Percentiles rank a stretch among this genome's conserved stretches.
Conservation (phyloP, 2,888 invertebrate genomes). For the Tetragnatha montana region DNA sequence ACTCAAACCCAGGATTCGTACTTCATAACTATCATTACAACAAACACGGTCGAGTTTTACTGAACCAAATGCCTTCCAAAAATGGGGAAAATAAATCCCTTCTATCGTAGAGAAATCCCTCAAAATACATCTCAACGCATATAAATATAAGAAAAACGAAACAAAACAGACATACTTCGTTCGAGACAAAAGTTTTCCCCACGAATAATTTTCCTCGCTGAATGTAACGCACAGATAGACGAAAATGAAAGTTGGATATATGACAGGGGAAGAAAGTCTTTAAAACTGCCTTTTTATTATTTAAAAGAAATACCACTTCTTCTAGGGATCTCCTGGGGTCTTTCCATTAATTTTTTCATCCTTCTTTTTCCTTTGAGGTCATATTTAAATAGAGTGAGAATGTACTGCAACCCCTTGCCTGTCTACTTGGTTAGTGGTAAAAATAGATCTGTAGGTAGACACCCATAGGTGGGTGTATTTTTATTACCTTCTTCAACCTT, state of each 20-base stretch:
- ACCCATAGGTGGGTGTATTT: too few species aligned
- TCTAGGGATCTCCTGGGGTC: not conserved
- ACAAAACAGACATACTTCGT: not conserved
- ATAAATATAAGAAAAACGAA: not conserved
- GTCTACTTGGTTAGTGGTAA: too few species aligned
- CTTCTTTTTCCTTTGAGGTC: not conserved
- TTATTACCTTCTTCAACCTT: too few species aligned
- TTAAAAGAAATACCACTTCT: conserved; percentile 33
- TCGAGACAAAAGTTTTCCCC: not conserved
- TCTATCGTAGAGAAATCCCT: not conserved
- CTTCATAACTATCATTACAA: too few species aligned
- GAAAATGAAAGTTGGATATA: not conserved
- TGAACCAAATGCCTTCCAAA: too few species aligned
- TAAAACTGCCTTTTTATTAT: conserved; percentile 42
- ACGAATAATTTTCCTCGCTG: not conserved
- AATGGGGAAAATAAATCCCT: not conserved
- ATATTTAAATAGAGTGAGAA: too few species aligned
- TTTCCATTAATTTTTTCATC: not conserved
- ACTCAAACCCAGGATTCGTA: too few species aligned
- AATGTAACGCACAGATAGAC: not conserved
- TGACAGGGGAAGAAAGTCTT: conserved; percentile 35
- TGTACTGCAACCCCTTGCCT: too few species aligned
- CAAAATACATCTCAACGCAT: not conserved
- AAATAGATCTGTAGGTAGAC: too few species aligned
- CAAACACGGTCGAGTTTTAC: too few species aligned